phyloP scores from a whole-genome alignment of 2,888 invertebrate genomes.

The Drosophila paracracens region DNA sequence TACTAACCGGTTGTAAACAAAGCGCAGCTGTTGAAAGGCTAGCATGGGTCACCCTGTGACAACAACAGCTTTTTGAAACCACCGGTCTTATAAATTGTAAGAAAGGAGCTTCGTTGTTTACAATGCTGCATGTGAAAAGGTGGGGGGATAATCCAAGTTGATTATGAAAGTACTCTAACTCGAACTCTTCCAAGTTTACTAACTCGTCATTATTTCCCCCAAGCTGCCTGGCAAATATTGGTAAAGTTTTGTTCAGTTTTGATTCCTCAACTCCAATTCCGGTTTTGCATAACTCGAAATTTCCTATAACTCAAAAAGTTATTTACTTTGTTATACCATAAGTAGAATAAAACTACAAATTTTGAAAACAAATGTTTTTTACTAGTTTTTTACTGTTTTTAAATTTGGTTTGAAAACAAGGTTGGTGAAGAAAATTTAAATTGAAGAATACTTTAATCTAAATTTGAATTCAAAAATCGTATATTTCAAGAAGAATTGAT shows the following conservation, averaged over 20 bases:
- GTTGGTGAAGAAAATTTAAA: neutral
- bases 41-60: constrained; percentile 21
- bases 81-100: neutral
- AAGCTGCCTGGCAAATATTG: neutral
- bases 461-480: neutral
- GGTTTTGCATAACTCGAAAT: neutral
- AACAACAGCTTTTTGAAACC: constrained; percentile 17
- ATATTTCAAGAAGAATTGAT: neutral
- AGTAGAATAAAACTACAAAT: neutral
- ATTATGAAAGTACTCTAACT: neutral
- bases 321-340: accelerated
- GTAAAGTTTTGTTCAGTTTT: neutral
- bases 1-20: constrained; percentile 68
- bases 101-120: neutral
- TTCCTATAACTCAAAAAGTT: neutral
- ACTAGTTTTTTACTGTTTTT: no score
- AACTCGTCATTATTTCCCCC: neutral
- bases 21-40: constrained; percentile 56
- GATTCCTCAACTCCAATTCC: neutral
- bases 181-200: neutral
- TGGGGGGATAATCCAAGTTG: neutral
- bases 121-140: neutral
- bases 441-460: neutral
- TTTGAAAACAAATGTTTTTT: neutral
- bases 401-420: no score